These are phyloP conservation scores for Diorhabda sublineata DNA, from an alignment of 1,140 invertebrate species.

Conservation along the genomic window DNA sequence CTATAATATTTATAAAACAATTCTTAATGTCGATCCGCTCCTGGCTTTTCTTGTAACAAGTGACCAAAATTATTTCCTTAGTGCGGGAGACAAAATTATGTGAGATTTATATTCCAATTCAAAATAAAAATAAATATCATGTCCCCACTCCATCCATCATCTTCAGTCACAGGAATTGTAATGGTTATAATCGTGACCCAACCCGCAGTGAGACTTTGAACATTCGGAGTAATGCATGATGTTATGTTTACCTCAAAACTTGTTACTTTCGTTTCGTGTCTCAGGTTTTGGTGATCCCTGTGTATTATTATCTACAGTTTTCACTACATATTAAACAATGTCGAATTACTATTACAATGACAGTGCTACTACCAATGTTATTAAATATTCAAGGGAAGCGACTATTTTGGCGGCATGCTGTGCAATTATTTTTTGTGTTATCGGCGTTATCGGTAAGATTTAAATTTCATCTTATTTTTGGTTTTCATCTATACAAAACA, in stretches of 20 bases:
- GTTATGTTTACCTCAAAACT: background rate
- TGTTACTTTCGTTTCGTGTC: background rate
- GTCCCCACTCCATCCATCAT: background rate
- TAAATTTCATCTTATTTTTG: constrained; percentile 13
- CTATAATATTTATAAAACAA: too few relatives aligned
- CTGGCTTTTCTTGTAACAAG: too few relatives aligned
- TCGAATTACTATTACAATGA: background rate
- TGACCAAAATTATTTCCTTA: background rate
- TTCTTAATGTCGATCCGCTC: too few relatives aligned
- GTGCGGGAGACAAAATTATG: background rate
- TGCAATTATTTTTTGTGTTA: constrained; percentile 71
- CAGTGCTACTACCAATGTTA: constrained; percentile 16
- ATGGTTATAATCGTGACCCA: background rate
- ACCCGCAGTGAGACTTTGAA: background rate
- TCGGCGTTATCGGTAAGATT: constrained; percentile 70
- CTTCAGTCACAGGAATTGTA: background rate
- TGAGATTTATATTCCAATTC: background rate
- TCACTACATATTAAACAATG: background rate
- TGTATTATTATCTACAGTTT: background rate
- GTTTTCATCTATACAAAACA: too few relatives aligned
- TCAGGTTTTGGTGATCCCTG: background rate
- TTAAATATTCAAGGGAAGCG: constrained; percentile 62
- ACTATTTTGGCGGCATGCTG: constrained; percentile 71
- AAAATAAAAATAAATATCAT: background rate
- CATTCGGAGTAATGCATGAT: background rate